Base-by-base conservation (phyloP, 2,113 vertebrate species). In the Chaetops frenatus region DNA sequence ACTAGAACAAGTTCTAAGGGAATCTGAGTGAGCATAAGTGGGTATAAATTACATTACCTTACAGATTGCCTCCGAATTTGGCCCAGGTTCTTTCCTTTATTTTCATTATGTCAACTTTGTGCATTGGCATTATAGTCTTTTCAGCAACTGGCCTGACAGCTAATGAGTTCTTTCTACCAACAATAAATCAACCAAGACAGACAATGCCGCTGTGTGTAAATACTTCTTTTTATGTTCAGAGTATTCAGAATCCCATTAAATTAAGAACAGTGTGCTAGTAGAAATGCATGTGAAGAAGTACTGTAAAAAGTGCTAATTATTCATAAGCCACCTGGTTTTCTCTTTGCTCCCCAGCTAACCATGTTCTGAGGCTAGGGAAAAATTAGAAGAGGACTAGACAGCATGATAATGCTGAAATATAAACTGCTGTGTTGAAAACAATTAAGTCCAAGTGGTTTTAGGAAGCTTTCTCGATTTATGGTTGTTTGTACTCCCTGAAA, bases 51-150 rank as follows among this genome's bases (percentile, higher is more conserved):
- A 67, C 76, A 93, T 94, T 96, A 95, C 88, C 76, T 93, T 97
- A 92, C 94, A 96, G 92, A 93, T 78, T 93, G 85, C 82, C 62
- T 92, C 67, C 88, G 88, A 96, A 90, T 96, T 96, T 97, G 90
- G 93, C 92, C 94, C 92, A 88, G 69, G 89, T 94, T 92, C 85
- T 93, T 95, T 88, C 82, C 85, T 96, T 97, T 96, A 92, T 96
- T 96, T 96, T 96, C 94, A 95, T 96, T 93, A 92, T 94, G 95
- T 96, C 94, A 95, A 64, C 93, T 93, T 94, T 56, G 81, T 82
- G 87, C 87, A 67, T 81, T 90, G 93, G 48, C 60, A 29, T 92
- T 72, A 70, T 31, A 56, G 56, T 92, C 85, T 89, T 87, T 77
- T 90, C 85, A 64, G 65, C n/a, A 80, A 54, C 69, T 79, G 78